Evolutionary conservation across 64 coral and sea anemone species (phyloP).

Genomic region (Exaiptasia diaphana): DNA sequence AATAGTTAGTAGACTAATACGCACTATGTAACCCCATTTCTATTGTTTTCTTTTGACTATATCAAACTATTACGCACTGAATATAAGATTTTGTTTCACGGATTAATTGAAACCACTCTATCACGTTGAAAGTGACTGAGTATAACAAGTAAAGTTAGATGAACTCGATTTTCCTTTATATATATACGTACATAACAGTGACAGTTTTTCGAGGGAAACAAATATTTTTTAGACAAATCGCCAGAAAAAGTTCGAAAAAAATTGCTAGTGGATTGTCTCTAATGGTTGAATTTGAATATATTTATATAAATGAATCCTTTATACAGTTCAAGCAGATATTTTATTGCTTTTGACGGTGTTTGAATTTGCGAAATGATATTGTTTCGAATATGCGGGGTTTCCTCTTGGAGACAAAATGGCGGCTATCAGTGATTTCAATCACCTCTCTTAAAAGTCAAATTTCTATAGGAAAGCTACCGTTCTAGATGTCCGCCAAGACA

Average conservation of each 20-base stretch:
- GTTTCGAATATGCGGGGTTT: not conserved
- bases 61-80: not conserved
- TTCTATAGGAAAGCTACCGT: conserved; percentile 52
- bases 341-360: not conserved
- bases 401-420: conserved; percentile 35
- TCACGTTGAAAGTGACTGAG: too few relatives aligned
- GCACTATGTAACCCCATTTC: not conserved
- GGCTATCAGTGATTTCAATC: conserved; percentile 3
- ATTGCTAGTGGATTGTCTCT: not conserved
- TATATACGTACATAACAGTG: too few relatives aligned
- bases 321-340: not conserved
- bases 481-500: conserved; percentile 55
- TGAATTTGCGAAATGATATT: not conserved
- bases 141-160: too few relatives aligned
- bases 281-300: not conserved
- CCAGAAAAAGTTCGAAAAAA: not conserved
- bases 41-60: not conserved
- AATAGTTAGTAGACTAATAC: not conserved
- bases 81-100: too few relatives aligned
- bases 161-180: too few relatives aligned
- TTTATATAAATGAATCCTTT: not conserved
- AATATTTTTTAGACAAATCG: not conserved
- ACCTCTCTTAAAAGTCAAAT: conserved; percentile 33
- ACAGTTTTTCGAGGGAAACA: not conserved
- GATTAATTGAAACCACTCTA: too few relatives aligned